These are phyloP conservation scores for Gasterosteus aculeatus DNA, from an alignment of 2,113 vertebrate genomes.

Conservation along the genomic window DNA sequence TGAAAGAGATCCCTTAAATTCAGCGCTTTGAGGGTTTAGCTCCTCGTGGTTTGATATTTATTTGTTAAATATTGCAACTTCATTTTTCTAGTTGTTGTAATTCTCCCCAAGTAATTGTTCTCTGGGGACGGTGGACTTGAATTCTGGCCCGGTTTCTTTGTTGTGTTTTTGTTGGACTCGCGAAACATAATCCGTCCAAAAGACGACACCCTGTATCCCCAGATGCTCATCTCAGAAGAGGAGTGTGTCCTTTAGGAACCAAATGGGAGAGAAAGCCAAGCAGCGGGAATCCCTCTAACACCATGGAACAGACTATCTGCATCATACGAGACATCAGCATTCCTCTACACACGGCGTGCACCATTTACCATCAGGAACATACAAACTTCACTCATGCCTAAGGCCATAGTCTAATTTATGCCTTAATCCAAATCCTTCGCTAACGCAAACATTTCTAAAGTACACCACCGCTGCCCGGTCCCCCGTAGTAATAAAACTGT, in stretches of 20 bases:
- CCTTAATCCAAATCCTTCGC: conserved; percentile 20
- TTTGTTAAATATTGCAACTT: background rate
- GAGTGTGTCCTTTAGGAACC: background rate
- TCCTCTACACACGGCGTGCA: background rate
- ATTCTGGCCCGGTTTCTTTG: background rate
- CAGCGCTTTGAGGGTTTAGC: conserved; percentile 18
- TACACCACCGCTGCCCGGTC: conserved; percentile 18
- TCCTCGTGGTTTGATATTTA: conserved; percentile 14
- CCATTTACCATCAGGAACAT: conserved; percentile 7
- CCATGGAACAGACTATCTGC: no score
- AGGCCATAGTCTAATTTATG: conserved; percentile 16
- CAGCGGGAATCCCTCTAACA: background rate
- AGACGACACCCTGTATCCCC: background rate
- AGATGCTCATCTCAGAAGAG: background rate
- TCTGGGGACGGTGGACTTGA: background rate
- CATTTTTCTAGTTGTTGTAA: background rate
- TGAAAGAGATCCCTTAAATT: conserved; percentile 37
- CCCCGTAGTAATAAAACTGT: conserved; percentile 56
- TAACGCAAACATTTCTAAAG: conserved; percentile 34
- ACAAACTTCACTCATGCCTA: background rate
- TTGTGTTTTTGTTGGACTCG: background rate
- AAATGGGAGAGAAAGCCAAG: background rate
- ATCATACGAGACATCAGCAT: background rate
- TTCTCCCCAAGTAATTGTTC: background rate
- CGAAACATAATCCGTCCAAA: background rate